A percentile compares a stretch with the other conserved stretches of the same genome.
Conservation (phyloP, 2,888 invertebrate species). For the Tricholauxania praeusta region DNA sequence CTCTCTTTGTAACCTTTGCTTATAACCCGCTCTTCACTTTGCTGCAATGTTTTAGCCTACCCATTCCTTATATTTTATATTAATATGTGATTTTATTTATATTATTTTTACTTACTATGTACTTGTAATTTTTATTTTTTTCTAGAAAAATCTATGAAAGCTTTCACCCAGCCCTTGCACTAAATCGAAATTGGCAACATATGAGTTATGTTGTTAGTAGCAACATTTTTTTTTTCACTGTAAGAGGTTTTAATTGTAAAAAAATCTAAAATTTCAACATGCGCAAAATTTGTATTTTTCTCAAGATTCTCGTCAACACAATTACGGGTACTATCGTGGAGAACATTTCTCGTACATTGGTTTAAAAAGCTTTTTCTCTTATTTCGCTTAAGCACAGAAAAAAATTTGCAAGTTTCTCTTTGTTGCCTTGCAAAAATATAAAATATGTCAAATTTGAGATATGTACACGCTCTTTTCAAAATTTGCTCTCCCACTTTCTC, state of each 20-base stretch:
- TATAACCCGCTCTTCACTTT: neutral
- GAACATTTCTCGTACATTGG: no score
- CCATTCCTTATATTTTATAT: neutral
- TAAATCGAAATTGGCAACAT: slow-evolving; percentile 38
- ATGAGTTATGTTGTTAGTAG: neutral
- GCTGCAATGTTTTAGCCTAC: neutral
- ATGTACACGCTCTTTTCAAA: neutral
- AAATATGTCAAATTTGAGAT: no score
- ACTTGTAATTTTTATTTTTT: neutral
- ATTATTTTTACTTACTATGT: neutral
- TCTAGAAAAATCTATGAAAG: slow-evolving; percentile 29
- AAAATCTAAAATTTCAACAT: neutral
- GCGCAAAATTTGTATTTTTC: no score
- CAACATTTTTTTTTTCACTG: neutral
- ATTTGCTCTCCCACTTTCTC: slow-evolving; percentile 14
- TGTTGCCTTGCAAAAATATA: neutral
- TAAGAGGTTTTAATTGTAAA: neutral
- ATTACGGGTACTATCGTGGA: no score
- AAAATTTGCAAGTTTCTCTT: neutral
- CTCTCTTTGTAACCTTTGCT: neutral
- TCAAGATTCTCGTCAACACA: no score
- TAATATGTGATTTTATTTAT: neutral
- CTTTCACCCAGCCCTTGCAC: slow-evolving; percentile 56
- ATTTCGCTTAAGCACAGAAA: neutral
- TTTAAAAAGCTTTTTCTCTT: no score